Evolutionary conservation across 2,888 invertebrate genomes (phyloP).

Genomic region (Acanthosepion pharaonis): DNA sequence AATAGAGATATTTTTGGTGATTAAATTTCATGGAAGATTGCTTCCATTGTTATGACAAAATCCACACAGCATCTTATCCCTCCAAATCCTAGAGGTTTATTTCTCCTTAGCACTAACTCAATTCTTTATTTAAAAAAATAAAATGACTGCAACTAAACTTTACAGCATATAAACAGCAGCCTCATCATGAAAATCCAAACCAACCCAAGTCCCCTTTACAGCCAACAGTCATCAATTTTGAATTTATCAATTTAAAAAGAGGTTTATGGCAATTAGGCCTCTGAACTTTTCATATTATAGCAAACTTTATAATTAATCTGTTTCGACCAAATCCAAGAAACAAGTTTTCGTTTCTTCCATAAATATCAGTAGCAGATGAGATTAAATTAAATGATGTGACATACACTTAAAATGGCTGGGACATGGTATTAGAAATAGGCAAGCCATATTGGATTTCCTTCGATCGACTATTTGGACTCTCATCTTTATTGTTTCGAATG

Average conservation of each 20-base stretch:
- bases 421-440: too few species aligned
- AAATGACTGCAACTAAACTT: background rate
- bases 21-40: background rate
- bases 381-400: too few species aligned
- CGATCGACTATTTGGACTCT: too few species aligned
- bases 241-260: background rate
- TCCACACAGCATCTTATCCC: background rate
- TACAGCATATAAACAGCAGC: background rate
- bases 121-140: background rate
- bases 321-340: too few species aligned
- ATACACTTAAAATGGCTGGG: too few species aligned
- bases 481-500: too few species aligned
- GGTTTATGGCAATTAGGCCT: background rate
- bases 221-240: background rate
- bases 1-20: background rate
- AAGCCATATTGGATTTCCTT: too few species aligned
- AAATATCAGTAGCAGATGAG: too few species aligned
- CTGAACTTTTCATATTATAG: too few species aligned
- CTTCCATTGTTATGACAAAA: background rate
- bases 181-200: background rate
- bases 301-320: too few species aligned
- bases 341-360: too few species aligned
- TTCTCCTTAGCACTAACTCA: background rate
- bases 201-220: background rate
- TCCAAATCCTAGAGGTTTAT: background rate